Evolutionary conservation across 2,888 invertebrate genomes (phyloP), one percentile per base, ranked within the genome.

Genomic region (Morpho helenor): DNA sequence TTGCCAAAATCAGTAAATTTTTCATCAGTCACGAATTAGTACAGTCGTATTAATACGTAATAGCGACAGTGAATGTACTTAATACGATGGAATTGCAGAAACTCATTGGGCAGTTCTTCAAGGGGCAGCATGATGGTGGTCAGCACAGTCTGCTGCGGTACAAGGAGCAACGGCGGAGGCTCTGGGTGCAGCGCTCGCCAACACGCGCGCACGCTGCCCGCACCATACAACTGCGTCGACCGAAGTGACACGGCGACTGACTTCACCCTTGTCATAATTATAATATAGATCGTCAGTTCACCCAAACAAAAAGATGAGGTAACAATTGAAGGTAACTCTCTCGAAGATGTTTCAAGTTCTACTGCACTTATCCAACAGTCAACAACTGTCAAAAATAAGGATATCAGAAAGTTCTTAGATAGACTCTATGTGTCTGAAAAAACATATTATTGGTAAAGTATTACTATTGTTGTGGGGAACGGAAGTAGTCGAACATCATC

Each of bases 401-500:
- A 99, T 93, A 99, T 99, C 92, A 94, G 99, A 93, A 99, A 99
- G 91, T 99, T 99, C 93, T 96, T 99, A 92, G 99, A 99, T 81
- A 99, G 99, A 81, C 94, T 99, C 68, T 99, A 99, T 87, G 99
- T 99, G 59, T 98, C 98, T 70, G 99, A 99, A 86, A 99, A 99
- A 91, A 98, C 98, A 51, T 16, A 16, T 16, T 16, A 16, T 16
- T 16, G 16, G 16, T 16, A 16, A 16, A 16, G 16, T 16, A 16
- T 16, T 16, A 16, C 16, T 16, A 16, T 16, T 16, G 16, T 16
- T 16, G 16, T 16, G 16, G 16, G 16, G 16, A 16, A 16, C 16
- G 16, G 16, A 16, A 16, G 16, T 16, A 16, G 16, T 16, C 16
- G 2, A 16, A 16, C 16, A 16, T 16, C 16, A 16, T 16, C 16